These are phyloP conservation scores for Drosophila funebris DNA, from an alignment of 1,140 invertebrate species.

Conservation along the genomic window DNA sequence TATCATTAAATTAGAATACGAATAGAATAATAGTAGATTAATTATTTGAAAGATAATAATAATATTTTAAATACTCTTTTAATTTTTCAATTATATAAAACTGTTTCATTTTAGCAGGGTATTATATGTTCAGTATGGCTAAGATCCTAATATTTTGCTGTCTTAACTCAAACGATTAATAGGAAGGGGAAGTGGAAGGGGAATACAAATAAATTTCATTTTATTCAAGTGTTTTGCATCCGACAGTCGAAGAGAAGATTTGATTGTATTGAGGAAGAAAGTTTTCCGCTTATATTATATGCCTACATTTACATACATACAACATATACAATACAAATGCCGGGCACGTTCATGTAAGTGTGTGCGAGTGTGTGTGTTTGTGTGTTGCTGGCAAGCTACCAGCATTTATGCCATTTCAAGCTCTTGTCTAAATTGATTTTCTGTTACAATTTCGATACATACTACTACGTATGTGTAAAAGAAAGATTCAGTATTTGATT, in stretches of 20 bases:
- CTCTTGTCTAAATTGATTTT: slow-evolving; percentile 74
- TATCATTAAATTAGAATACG: no score
- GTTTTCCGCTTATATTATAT: slow-evolving; percentile 53
- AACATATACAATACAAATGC: slow-evolving; percentile 25
- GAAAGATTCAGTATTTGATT: slow-evolving; percentile 37
- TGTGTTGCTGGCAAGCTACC: slow-evolving; percentile 39
- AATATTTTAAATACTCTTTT: not conserved
- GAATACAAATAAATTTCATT: slow-evolving; percentile 77
- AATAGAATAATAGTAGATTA: no score
- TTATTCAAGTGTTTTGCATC: slow-evolving; percentile 70
- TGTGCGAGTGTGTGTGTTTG: not conserved
- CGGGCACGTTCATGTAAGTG: slow-evolving; percentile 17
- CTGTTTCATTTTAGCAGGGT: no score
- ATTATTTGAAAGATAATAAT: not conserved
- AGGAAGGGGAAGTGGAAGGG: not conserved
- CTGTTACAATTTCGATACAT: slow-evolving; percentile 65
- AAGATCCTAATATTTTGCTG: slow-evolving; percentile 27
- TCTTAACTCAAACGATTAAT: slow-evolving; percentile 52
- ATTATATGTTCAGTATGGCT: not conserved
- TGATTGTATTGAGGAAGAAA: slow-evolving; percentile 63
- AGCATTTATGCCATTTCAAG: slow-evolving; percentile 71
- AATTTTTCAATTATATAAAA: no score
- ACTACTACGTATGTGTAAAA: slow-evolving; percentile 28
- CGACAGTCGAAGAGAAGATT: slow-evolving; percentile 34
- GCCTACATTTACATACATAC: slow-evolving; percentile 55